Percentiles rank a stretch among this genome's conserved stretches.
These are phyloP conservation scores for Stenichneumon culpator DNA, from an alignment of 2,888 invertebrate species.

Conservation along the genomic window DNA sequence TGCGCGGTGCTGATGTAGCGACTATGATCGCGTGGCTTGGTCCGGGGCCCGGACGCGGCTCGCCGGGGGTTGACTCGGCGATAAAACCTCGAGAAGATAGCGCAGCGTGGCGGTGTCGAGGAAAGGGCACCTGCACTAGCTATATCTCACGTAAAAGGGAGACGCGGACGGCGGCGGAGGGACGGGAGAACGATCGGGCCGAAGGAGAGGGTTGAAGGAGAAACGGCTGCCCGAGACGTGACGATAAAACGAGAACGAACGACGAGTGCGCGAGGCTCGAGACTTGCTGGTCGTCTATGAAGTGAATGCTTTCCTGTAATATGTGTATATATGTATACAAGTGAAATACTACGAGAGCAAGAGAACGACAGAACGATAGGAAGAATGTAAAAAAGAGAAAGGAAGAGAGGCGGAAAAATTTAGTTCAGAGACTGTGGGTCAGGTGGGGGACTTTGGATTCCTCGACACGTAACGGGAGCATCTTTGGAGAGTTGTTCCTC, in stretches of 20 bases:
- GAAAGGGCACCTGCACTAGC: slow-evolving; percentile 28
- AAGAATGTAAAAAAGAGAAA: background rate
- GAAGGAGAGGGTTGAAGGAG: slow-evolving; percentile 49
- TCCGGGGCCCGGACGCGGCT: slow-evolving; percentile 16
- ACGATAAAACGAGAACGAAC: slow-evolving; percentile 65
- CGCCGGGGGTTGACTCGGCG: slow-evolving; percentile 55
- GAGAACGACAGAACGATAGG: slow-evolving; percentile 13
- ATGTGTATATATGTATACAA: background rate
- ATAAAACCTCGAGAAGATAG: slow-evolving; percentile 58
- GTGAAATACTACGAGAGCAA: background rate
- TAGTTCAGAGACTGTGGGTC: background rate
- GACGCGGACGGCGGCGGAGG: slow-evolving; percentile 6
- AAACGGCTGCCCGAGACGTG: slow-evolving; percentile 61
- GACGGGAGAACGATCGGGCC: slow-evolving; percentile 23
- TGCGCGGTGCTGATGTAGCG: slow-evolving; percentile 56
- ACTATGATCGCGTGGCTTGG: slow-evolving; percentile 51
- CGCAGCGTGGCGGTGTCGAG: slow-evolving; percentile 9
- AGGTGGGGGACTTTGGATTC: background rate
- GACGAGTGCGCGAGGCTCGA: slow-evolving; percentile 51
- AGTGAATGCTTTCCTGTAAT: slow-evolving; percentile 34
- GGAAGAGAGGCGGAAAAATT: background rate
- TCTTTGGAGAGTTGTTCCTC: background rate
- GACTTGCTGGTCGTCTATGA: slow-evolving; percentile 54
- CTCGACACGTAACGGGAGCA: slow-evolving; percentile 11
- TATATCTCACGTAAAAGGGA: slow-evolving; percentile 35